A percentile compares a stretch with the other conserved stretches of the same genome.
These are phyloP conservation scores for Adelges cooleyi DNA, from an alignment of 1,140 invertebrate genomes.

Conservation along the genomic window DNA sequence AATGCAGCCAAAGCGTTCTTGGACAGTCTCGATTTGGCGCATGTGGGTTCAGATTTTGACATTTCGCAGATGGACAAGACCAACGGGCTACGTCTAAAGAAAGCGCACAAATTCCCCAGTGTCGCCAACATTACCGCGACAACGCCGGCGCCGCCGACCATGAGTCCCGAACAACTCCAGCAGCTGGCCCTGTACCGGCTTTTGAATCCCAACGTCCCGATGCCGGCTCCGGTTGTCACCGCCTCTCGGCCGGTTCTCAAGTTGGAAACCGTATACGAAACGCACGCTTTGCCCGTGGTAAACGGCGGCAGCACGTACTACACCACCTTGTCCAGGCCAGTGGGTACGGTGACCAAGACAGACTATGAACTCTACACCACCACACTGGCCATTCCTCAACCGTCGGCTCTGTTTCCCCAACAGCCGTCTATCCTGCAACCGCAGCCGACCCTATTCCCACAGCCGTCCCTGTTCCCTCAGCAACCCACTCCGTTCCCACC, in stretches of 20 bases:
- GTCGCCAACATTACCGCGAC: slow-evolving; percentile 3
- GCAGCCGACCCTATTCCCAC: slow-evolving; percentile 61
- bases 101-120: slow-evolving; percentile 40
- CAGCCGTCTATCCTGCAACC: slow-evolving; percentile 63
- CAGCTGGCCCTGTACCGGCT: slow-evolving; percentile 57
- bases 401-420: slow-evolving; percentile 58
- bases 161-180: slow-evolving; percentile 60
- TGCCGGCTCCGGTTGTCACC: slow-evolving; percentile 52
- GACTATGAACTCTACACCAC: slow-evolving; percentile 63
- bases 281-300: slow-evolving; percentile 63
- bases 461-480: slow-evolving; percentile 59
- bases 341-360: slow-evolving; percentile 61
- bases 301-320: slow-evolving; percentile 59
- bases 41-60: slow-evolving; percentile 56
- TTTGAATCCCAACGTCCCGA: slow-evolving; percentile 51
- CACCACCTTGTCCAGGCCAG: slow-evolving; percentile 61
- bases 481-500: slow-evolving; percentile 45
- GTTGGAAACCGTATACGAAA: slow-evolving; percentile 66
- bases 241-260: slow-evolving; percentile 62
- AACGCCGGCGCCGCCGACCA: slow-evolving; percentile 9
- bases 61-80: slow-evolving; percentile 54
- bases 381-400: slow-evolving; percentile 44
- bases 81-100: slow-evolving; percentile 45
- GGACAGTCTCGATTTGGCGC: slow-evolving; percentile 50
- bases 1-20: slow-evolving; percentile 43